A percentile compares a stretch with the other conserved stretches of the same genome.
Evolutionary conservation across 2,888 invertebrate species (phyloP).

Genomic region (Dastarcus helophoroides): DNA sequence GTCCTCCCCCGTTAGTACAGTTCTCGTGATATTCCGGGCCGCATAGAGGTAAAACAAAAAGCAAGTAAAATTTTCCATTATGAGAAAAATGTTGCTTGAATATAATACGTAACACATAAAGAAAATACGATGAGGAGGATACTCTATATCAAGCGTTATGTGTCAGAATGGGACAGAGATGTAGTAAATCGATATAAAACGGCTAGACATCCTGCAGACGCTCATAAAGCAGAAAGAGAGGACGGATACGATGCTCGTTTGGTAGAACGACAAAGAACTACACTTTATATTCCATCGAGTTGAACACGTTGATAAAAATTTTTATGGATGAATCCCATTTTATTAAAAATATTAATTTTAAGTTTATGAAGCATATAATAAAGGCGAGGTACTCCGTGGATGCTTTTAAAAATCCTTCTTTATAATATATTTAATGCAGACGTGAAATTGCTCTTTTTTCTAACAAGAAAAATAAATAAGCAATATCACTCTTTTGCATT

Average conservation of each 20-base stretch:
- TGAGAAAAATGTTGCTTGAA: no score
- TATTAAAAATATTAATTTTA: slow-evolving; percentile 22
- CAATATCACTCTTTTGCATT: no score
- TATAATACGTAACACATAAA: background rate
- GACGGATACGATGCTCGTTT: background rate
- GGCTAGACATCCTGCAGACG: slow-evolving; percentile 11
- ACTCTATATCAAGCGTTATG: no score
- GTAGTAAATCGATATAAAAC: slow-evolving; percentile 8
- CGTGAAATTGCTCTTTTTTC: no score
- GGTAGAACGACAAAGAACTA: slow-evolving; percentile 1
- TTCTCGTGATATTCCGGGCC: no score
- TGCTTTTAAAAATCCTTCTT: no score
- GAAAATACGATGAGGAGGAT: slow-evolving; percentile 1
- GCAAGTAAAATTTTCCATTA: no score
- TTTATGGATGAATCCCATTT: slow-evolving; percentile 20
- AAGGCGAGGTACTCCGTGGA: no score
- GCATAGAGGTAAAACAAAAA: no score
- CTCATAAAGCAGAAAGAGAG: background rate
- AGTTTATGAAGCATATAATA: slow-evolving; percentile 11
- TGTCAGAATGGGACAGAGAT: background rate
- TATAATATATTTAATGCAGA: no score
- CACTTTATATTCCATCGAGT: slow-evolving; percentile 8
- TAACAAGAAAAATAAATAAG: no score
- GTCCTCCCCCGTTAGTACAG: no score
- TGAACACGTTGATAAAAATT: slow-evolving; percentile 17